Percentiles rank a stretch among this genome's conserved stretches.
These are phyloP conservation scores for Tyrannus savana DNA, from an alignment of 2,113 vertebrate species.

Conservation along the genomic window DNA sequence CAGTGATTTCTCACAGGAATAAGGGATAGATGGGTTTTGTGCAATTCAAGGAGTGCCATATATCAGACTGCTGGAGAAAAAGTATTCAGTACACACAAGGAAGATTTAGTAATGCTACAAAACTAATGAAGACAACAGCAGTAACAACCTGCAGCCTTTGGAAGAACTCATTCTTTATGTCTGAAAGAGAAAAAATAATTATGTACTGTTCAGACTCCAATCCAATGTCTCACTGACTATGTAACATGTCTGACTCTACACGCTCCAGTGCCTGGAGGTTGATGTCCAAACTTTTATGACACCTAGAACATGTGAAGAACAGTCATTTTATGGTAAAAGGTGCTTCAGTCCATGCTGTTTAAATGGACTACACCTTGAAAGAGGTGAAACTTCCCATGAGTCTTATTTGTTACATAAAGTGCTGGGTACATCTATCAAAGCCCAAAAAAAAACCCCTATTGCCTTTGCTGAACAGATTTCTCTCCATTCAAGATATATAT, in stretches of 20 bases:
- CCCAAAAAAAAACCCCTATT: neutral
- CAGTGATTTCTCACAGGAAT: conserved; percentile 3
- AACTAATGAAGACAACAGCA: neutral
- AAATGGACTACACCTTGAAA: neutral
- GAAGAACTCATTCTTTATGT: neutral
- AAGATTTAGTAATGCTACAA: neutral
- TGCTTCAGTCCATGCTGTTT: neutral
- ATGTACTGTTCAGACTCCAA: neutral
- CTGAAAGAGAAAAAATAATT: neutral
- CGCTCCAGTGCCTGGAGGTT: neutral
- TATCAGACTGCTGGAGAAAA: neutral
- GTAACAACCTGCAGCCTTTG: neutral
- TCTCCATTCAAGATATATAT: neutral
- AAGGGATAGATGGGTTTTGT: neutral
- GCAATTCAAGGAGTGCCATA: neutral
- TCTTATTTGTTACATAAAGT: neutral
- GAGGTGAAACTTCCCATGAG: neutral
- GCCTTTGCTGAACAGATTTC: neutral
- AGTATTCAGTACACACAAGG: neutral
- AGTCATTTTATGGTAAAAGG: neutral
- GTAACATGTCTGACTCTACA: neutral
- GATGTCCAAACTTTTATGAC: neutral
- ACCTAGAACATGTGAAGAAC: neutral
- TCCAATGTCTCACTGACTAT: neutral
- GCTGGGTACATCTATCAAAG: neutral